Evolutionary conservation across 2,888 invertebrate genomes (phyloP).

Genomic region (Dendrolimus pini): DNA sequence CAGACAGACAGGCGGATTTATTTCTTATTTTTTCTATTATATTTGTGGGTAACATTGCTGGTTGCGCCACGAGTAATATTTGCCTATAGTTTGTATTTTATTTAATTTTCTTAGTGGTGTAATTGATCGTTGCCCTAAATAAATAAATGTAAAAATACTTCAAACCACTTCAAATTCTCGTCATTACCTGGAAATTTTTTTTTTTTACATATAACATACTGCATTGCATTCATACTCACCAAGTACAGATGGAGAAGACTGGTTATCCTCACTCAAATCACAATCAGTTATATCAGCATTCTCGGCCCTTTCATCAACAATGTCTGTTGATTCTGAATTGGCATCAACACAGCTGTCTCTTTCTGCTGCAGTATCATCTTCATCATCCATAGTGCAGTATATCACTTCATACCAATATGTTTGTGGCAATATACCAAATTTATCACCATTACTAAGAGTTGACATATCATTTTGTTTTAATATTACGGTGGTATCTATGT

Average conservation of each 20-base stretch:
- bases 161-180: too few species aligned
- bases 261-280: neutral
- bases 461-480: conserved; percentile 41
- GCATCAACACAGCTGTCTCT: neutral
- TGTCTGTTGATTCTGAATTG: conserved; percentile 3
- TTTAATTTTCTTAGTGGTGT: too few species aligned
- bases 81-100: too few species aligned
- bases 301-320: conserved; percentile 1
- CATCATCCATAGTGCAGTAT: conserved; percentile 15
- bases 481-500: conserved; percentile 33
- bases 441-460: conserved; percentile 59
- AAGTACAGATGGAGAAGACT: neutral
- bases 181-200: too few species aligned
- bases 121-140: too few species aligned
- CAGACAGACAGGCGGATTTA: too few species aligned
- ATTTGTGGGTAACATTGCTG: too few species aligned
- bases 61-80: too few species aligned
- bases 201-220: too few species aligned
- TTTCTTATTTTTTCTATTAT: too few species aligned
- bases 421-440: conserved; percentile 70
- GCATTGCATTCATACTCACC: neutral
- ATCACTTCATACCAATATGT: conserved; percentile 65
- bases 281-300: neutral
- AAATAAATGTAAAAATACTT: too few species aligned
- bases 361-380: conserved; percentile 7